These are phyloP conservation scores for Gymnothorax javanicus DNA, from an alignment of 2,797 vertebrate genomes.

Conservation along the genomic window DNA sequence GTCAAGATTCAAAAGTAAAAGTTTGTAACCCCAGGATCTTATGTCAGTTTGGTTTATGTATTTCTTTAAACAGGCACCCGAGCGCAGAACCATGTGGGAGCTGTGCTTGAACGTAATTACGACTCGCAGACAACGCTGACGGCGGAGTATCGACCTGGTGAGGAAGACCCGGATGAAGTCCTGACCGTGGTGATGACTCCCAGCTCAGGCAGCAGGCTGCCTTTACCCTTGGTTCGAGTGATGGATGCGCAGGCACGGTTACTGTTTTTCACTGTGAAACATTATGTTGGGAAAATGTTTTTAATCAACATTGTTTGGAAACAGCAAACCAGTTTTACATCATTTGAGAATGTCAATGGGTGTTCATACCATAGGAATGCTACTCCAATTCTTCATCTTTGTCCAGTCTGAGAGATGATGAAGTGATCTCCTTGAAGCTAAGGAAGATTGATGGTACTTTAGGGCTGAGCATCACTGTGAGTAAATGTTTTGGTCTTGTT, in stretches of 20 bases:
- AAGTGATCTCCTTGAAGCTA: constrained; percentile 78
- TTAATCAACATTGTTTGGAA: not conserved
- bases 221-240: constrained; percentile 72
- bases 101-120: constrained; percentile 67
- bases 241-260: constrained; percentile 76
- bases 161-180: constrained; percentile 71
- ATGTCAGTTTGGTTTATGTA: not conserved
- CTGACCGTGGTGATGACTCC: constrained; percentile 70
- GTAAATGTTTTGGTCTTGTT: constrained; percentile 46
- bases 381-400: constrained; percentile 61
- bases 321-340: not conserved
- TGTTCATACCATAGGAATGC: constrained; percentile 58
- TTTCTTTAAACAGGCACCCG: constrained; percentile 51
- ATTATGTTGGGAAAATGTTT: too few species aligned
- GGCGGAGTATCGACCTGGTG: constrained; percentile 63
- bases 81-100: constrained; percentile 61
- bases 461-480: constrained; percentile 89
- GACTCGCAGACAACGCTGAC: constrained; percentile 72
- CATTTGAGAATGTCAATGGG: not conserved
- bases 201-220: constrained; percentile 62
- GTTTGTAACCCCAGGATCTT: not conserved
- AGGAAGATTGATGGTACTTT: constrained; percentile 82
- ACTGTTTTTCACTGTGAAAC: not conserved
- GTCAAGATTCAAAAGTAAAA: not conserved
- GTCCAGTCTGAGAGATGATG: constrained; percentile 64